phyloP scores from a whole-genome alignment of 1,140 invertebrate species.

The Aphaenogaster rudis region DNA sequence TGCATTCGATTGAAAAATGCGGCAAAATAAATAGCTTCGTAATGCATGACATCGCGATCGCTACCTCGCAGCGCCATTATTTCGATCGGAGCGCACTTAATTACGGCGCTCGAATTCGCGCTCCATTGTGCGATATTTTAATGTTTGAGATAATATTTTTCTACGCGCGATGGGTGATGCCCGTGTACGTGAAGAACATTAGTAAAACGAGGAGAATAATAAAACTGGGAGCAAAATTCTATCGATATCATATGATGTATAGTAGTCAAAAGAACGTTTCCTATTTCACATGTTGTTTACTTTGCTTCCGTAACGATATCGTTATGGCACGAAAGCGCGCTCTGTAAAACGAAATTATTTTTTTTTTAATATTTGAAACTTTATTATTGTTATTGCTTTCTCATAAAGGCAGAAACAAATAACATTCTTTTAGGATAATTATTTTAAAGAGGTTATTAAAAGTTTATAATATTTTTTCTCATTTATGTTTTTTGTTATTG shows the following conservation, averaged over 20 bases:
- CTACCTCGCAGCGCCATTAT: slow-evolving; percentile 23
- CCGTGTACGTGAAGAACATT: neutral
- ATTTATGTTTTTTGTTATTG: neutral
- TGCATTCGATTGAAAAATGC: slow-evolving; percentile 5
- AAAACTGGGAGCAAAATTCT: slow-evolving; percentile 19
- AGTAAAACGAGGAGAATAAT: slow-evolving; percentile 10
- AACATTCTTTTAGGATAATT: neutral
- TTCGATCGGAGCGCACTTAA: slow-evolving; percentile 17
- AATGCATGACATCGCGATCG: slow-evolving; percentile 9
- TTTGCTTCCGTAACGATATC: slow-evolving; percentile 18
- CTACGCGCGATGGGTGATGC: neutral
- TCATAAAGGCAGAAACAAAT: neutral
- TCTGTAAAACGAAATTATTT: slow-evolving; percentile 12
- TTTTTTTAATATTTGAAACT: neutral
- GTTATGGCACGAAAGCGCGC: neutral
- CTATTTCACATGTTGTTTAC: slow-evolving; percentile 53
- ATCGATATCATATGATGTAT: slow-evolving; percentile 29
- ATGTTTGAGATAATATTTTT: slow-evolving; percentile 38
- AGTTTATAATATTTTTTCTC: neutral
- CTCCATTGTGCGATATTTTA: neutral
- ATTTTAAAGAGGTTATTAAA: neutral
- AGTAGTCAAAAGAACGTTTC: slow-evolving; percentile 49
- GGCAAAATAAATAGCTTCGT: slow-evolving; percentile 34
- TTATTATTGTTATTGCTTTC: neutral
- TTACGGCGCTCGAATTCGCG: neutral